These are phyloP conservation scores for Schizopygopsis malacanthus DNA, from an alignment of 2,797 vertebrate genomes.

Conservation along the genomic window DNA sequence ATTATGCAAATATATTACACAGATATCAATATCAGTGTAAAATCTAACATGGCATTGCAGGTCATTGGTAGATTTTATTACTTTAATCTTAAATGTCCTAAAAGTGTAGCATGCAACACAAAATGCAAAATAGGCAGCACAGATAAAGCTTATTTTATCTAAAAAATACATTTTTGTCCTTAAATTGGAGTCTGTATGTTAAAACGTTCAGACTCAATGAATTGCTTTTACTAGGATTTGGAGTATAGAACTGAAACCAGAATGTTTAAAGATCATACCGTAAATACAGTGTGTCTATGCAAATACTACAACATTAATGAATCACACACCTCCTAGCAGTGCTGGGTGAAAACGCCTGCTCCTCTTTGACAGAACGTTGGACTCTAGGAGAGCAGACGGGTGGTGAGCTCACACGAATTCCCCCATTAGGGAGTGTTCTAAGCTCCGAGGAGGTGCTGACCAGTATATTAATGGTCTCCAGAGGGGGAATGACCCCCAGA, in stretches of 20 bases:
- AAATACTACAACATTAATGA: not conserved
- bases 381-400: constrained; percentile 88
- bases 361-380: constrained; percentile 82
- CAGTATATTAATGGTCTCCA: constrained; percentile 89
- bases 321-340: constrained; percentile 78
- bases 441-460: constrained; percentile 97
- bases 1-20: constrained; percentile 4
- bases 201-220: not conserved
- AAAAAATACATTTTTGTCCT: not conserved
- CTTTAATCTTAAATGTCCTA: constrained; percentile 1
- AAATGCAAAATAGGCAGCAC: not conserved
- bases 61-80: not conserved
- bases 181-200: not conserved
- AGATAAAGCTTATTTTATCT: not conserved
- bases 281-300: not conserved
- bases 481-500: constrained; percentile 86
- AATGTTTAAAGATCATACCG: not conserved
- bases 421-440: constrained; percentile 86
- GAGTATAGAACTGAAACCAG: too few species aligned
- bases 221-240: too few species aligned
- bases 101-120: not conserved
- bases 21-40: not conserved
- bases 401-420: constrained; percentile 87
- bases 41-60: not conserved
- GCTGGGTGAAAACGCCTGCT: constrained; percentile 76